These are phyloP conservation scores for Saturnia pavonia DNA, from an alignment of 2,888 invertebrate genomes.

Conservation along the genomic window DNA sequence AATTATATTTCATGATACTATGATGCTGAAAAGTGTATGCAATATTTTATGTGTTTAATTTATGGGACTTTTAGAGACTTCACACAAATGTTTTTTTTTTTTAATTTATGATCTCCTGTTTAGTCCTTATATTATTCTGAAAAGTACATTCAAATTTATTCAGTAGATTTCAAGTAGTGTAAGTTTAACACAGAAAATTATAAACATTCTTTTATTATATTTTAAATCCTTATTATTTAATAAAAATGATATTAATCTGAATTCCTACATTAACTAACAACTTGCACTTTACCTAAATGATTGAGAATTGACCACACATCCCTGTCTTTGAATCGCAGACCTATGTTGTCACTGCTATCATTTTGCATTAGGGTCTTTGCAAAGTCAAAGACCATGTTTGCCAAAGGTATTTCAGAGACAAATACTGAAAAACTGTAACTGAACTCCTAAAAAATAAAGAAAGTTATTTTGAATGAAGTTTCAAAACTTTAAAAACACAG, in stretches of 20 bases:
- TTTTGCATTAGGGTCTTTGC: conserved; percentile 53
- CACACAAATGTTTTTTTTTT: too few relatives aligned
- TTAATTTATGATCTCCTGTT: too few relatives aligned
- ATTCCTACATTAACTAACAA: background rate
- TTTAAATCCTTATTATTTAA: background rate
- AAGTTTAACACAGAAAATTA: too few relatives aligned
- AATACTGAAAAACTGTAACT: conserved; percentile 83
- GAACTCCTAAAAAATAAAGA: conserved; percentile 65
- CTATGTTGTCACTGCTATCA: conserved; percentile 37
- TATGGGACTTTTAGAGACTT: too few relatives aligned
- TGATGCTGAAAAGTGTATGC: too few relatives aligned
- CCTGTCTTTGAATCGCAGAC: conserved; percentile 61
- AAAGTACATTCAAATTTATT: too few relatives aligned
- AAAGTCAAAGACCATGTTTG: conserved; percentile 76
- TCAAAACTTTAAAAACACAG: too few relatives aligned
- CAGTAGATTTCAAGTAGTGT: too few relatives aligned
- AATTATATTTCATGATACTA: too few relatives aligned
- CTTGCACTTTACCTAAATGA: conserved; percentile 59
- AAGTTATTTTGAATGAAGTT: background rate
- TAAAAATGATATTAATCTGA: background rate
- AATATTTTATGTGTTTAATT: too few relatives aligned
- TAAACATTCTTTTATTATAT: background rate
- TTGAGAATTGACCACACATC: conserved; percentile 78
- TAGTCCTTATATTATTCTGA: too few relatives aligned
- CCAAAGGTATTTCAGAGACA: conserved; percentile 81